A percentile compares a stretch with the other conserved stretches of the same genome.
phyloP scores from a whole-genome alignment of 2,888 invertebrate species.

The Clistopyga incitator region DNA sequence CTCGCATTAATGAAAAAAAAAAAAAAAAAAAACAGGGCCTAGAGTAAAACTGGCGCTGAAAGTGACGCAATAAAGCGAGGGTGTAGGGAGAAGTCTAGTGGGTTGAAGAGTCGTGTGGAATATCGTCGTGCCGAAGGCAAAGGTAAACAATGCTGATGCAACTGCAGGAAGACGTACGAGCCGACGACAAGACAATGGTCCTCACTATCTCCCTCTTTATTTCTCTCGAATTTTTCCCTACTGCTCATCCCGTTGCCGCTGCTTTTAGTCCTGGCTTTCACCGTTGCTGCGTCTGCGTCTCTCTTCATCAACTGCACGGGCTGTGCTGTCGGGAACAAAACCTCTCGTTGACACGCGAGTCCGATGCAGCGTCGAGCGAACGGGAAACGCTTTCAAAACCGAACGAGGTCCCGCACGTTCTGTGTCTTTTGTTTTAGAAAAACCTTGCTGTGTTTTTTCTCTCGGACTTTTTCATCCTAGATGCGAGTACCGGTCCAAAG shows the following conservation, averaged over 20 bases:
- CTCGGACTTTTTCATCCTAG: slow-evolving; percentile 4
- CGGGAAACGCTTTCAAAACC: slow-evolving; percentile 54
- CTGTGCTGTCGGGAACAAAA: slow-evolving; percentile 18
- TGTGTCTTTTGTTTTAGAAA: slow-evolving; percentile 34
- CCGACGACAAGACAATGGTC: slow-evolving; percentile 78
- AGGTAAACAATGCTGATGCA: slow-evolving; percentile 79
- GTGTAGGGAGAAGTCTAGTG: slow-evolving; percentile 17
- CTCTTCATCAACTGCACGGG: slow-evolving; percentile 34
- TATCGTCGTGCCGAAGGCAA: slow-evolving; percentile 66
- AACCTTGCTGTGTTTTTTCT: slow-evolving; percentile 17
- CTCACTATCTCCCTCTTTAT: slow-evolving; percentile 70
- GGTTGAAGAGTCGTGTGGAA: slow-evolving; percentile 28
- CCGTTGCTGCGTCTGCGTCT: slow-evolving; percentile 37
- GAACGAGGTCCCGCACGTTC: slow-evolving; percentile 18
- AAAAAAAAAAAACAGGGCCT: not conserved
- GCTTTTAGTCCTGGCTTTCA: slow-evolving; percentile 39
- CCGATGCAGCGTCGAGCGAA: slow-evolving; percentile 17
- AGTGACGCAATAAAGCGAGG: slow-evolving; percentile 51
- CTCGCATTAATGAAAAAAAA: slow-evolving; percentile 14
- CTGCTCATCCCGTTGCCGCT: slow-evolving; percentile 18
- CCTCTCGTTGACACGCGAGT: slow-evolving; percentile 27
- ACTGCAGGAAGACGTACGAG: slow-evolving; percentile 77
- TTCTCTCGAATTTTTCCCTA: slow-evolving; percentile 52
- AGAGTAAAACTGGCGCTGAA: slow-evolving; percentile 24
- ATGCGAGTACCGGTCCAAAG: not conserved